Base-by-base conservation (phyloP, 2,113 vertebrate genomes). In the Anoura caudifer region DNA sequence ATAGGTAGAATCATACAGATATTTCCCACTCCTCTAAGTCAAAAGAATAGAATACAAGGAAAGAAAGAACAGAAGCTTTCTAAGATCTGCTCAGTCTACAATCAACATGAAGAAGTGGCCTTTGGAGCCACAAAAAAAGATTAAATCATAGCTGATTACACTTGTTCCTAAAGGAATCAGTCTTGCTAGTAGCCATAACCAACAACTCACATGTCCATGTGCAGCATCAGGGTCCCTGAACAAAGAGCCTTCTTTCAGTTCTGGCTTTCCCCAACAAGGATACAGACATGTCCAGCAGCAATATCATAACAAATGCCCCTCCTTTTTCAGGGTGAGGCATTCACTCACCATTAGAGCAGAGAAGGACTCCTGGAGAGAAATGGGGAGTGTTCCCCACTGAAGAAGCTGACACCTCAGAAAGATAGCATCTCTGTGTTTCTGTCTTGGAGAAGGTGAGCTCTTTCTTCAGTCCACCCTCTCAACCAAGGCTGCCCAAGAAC, bases 21-120 rank as follows among this genome's bases (percentile, higher is more conserved):
- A 96, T 91, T 96, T 93, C 52, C 93, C 63, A 14, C 36, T 85
- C n/a, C 14, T 70, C 31, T 96, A 75, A 47, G 26, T 88, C 22
- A 72, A 95, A 96, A 86, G 54, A 70, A 92, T 93, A 33, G 7
- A 65, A 86, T 28, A 91, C 28, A 36, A 94, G 73, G 76, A 87
- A 31, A 93, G 33, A 76, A 91, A 96, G 31, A 24, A 95, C 45
- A 92, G 4, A 87, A 91, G n/a, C 20, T 70, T 91, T 86, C 76
- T 93, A 95, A 67, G 24, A 84, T 41, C 36, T 81, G 9, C 91
- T 95, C 33, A 2, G 8, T 80, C 61, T 88, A 85, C 3, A 93
- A 76, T 77, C 28, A 85, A 75, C 63, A 85, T 36, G 80, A 95
- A 87, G 52, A 92, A 38, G 38, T 94, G 61, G 45, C 24, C 28